A percentile compares a stretch with the other conserved stretches of the same genome.
Evolutionary conservation across 2,113 vertebrate genomes (phyloP).

Genomic region (Charadrius vociferus): DNA sequence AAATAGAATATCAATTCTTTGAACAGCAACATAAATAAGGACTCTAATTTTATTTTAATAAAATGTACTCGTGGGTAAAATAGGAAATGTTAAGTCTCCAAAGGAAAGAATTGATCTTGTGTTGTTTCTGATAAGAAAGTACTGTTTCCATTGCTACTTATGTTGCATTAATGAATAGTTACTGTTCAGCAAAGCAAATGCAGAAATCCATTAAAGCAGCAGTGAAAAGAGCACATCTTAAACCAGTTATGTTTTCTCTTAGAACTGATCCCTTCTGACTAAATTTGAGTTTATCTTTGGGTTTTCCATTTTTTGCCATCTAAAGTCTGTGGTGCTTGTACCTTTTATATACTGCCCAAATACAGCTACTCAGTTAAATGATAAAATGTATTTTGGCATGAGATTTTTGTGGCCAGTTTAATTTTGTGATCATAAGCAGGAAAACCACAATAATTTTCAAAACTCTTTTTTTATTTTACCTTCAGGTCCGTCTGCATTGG

Average conservation of each 20-base stretch:
- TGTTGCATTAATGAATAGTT: neutral
- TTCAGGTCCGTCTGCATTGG: neutral
- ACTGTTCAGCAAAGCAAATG: neutral
- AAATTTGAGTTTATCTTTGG: accelerated
- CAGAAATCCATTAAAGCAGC: neutral
- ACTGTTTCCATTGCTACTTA: neutral
- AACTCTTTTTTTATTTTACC: neutral
- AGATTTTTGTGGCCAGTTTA: neutral
- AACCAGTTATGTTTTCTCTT: neutral
- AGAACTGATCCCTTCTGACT: neutral
- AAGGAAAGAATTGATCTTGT: neutral
- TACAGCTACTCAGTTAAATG: neutral
- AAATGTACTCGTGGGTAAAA: neutral
- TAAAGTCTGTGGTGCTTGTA: neutral
- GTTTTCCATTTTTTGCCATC: neutral
- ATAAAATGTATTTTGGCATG: neutral
- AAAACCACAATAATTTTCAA: neutral
- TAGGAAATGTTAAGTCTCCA: neutral
- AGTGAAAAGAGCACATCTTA: neutral
- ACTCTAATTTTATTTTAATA: neutral
- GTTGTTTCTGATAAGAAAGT: neutral
- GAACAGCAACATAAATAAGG: neutral
- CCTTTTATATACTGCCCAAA: neutral
- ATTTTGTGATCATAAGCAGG: neutral
- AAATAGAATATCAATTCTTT: neutral